Conservation (phyloP, 2,797 vertebrate genomes). For the Hydrolagus colliei region DNA sequence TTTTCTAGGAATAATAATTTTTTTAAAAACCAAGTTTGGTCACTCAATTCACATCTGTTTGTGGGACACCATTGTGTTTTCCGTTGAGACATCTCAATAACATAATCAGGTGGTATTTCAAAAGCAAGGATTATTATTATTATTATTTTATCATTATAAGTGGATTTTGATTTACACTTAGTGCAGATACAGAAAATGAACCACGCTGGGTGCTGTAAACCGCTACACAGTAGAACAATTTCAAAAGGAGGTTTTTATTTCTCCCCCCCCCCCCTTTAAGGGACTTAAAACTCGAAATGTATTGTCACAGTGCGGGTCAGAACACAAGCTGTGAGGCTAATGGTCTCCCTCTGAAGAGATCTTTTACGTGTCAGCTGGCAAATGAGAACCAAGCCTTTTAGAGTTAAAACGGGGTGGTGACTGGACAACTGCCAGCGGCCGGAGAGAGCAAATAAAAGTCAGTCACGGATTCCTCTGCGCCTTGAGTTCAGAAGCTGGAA, state of each 20-base stretch:
- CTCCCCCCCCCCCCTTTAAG: neutral
- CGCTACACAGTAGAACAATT: neutral
- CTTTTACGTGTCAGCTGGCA: neutral
- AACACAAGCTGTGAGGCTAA: neutral
- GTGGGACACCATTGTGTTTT: too few species aligned
- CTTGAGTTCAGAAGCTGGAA: neutral
- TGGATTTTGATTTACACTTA: too few species aligned
- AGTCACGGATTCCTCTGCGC: neutral
- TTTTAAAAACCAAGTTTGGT: too few species aligned
- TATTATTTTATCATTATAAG: too few species aligned
- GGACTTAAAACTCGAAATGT: neutral
- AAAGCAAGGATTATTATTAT: too few species aligned
- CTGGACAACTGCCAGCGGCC: neutral
- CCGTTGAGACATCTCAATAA: too few species aligned
- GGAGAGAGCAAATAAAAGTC: neutral
- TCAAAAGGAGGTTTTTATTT: neutral
- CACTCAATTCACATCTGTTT: too few species aligned
- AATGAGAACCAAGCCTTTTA: constrained; percentile 1
- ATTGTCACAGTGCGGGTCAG: neutral
- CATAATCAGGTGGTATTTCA: too few species aligned
- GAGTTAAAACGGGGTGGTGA: neutral
- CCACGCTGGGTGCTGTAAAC: neutral
- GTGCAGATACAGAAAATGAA: neutral
- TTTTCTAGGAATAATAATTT: too few species aligned
- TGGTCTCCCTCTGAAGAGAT: neutral